phyloP scores from a whole-genome alignment of 2,113 vertebrate species.

The Pygoscelis adeliae region DNA sequence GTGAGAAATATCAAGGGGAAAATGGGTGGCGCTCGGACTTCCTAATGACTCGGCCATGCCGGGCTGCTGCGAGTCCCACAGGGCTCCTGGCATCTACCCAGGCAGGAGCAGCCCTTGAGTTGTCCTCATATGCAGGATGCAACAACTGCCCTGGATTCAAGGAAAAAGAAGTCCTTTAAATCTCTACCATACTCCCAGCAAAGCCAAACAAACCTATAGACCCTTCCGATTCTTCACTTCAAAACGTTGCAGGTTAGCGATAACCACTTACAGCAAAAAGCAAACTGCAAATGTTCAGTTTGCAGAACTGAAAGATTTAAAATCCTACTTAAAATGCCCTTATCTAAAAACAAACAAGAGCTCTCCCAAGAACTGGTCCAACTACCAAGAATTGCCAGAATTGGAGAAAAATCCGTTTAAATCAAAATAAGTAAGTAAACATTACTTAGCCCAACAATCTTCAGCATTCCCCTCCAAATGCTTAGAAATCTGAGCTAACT shows the following conservation, averaged over 20 bases:
- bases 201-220: neutral
- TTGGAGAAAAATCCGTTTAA: neutral
- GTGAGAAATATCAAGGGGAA: neutral
- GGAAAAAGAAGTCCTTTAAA: neutral
- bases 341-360: neutral
- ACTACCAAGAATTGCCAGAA: neutral
- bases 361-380: neutral
- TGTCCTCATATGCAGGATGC: neutral
- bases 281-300: rapidly evolving
- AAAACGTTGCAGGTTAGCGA: neutral
- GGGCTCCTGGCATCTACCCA: neutral
- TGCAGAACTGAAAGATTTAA: neutral
- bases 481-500: neutral
- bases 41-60: neutral
- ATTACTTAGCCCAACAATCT: neutral
- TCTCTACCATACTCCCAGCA: neutral
- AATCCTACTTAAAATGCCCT: neutral
- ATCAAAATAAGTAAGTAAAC: neutral
- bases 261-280: neutral
- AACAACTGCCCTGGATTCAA: neutral
- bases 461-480: neutral
- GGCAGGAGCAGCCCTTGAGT: neutral
- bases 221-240: neutral
- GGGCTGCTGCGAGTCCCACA: rapidly evolving
- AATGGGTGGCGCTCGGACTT: rapidly evolving